Conservation (phyloP, 64 coral and sea anemone genomes). For the Dendronephthya gigantea region DNA sequence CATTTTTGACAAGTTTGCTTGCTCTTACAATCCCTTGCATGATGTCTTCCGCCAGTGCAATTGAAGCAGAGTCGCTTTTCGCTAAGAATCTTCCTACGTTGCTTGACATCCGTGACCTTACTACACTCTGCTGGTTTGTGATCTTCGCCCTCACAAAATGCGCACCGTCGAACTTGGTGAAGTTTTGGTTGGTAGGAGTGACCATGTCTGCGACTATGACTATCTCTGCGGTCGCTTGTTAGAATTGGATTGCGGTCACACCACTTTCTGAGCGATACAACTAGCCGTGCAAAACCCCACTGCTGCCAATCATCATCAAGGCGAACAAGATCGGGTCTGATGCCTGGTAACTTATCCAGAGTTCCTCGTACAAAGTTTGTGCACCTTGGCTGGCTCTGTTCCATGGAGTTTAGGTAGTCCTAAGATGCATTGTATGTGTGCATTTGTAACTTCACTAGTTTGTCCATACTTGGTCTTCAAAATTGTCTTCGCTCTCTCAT, state of each 20-base stretch:
- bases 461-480: slow-evolving; percentile 28
- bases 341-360: slow-evolving; percentile 20
- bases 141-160: slow-evolving; percentile 24
- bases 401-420: slow-evolving; percentile 23
- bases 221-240: slow-evolving; percentile 1
- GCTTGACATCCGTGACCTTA: background rate
- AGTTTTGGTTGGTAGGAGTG: background rate
- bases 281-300: slow-evolving; percentile 20
- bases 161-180: slow-evolving; percentile 16
- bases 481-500: slow-evolving; percentile 33
- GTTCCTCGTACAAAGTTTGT: slow-evolving; percentile 1
- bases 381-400: slow-evolving; percentile 17
- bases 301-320: slow-evolving; percentile 15
- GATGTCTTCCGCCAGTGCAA: slow-evolving; percentile 32
- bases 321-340: slow-evolving; percentile 21
- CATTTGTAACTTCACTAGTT: slow-evolving; percentile 28
- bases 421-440: background rate
- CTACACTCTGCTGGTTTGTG: slow-evolving; percentile 43
- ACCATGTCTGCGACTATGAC: background rate
- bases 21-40: slow-evolving; percentile 32
- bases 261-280: slow-evolving; percentile 19
- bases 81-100: slow-evolving; percentile 16
- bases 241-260: slow-evolving; percentile 6
- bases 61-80: slow-evolving; percentile 47
- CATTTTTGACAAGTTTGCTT: background rate